Percentiles rank a stretch among this genome's conserved stretches.
Conservation (phyloP, 2,113 vertebrate species). For the Chaetura pelagica region DNA sequence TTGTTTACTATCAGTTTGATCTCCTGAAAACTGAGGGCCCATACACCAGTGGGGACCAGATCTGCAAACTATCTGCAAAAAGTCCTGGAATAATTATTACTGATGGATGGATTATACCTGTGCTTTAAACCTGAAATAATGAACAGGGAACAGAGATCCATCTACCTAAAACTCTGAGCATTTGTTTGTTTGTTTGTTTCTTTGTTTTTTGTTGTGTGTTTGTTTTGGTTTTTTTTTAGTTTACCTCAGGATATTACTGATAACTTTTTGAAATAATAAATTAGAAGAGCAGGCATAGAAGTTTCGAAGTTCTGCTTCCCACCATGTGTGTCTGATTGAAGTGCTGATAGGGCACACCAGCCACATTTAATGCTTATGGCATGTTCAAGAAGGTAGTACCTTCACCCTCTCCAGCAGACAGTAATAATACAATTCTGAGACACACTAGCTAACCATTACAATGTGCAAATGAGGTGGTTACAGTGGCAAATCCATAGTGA, state of each 20-base stretch:
- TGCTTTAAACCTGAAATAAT: neutral
- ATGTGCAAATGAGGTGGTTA: neutral
- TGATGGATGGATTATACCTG: neutral
- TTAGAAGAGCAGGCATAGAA: neutral
- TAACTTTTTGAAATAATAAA: neutral
- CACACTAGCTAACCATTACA: neutral
- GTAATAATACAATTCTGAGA: neutral
- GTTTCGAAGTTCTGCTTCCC: neutral
- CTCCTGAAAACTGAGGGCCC: neutral
- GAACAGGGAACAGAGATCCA: neutral
- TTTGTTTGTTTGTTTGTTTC: too few relatives aligned
- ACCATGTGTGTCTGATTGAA: neutral
- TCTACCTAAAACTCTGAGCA: neutral
- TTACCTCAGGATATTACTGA: neutral
- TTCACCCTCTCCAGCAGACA: neutral
- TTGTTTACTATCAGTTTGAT: neutral
- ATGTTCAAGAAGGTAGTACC: neutral
- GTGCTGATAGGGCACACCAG: neutral
- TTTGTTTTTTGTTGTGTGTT: too few relatives aligned
- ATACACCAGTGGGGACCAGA: neutral
- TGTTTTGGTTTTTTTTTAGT: too few relatives aligned
- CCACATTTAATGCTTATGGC: neutral
- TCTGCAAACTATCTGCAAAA: neutral
- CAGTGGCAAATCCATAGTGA: neutral
- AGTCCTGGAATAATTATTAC: neutral